These are phyloP conservation scores for Carduelis carduelis DNA, from an alignment of 2,797 vertebrate species.

Conservation along the genomic window DNA sequence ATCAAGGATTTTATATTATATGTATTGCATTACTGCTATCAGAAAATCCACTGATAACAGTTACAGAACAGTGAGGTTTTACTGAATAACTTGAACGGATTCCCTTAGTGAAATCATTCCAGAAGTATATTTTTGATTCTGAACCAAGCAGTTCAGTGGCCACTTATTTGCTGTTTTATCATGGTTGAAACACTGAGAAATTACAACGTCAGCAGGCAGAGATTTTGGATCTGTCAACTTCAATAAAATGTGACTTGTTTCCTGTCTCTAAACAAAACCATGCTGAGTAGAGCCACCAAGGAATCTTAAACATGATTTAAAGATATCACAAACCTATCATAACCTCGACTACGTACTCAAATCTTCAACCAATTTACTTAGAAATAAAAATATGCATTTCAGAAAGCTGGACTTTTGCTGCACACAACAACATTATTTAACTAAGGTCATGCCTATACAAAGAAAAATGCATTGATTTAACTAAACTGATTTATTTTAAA, in stretches of 20 bases:
- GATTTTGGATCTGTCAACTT: background rate
- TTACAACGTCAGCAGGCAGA: background rate
- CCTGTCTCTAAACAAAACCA: background rate
- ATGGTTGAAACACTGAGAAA: background rate
- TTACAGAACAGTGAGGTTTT: background rate
- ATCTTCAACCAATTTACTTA: background rate
- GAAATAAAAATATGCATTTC: background rate
- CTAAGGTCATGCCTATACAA: slow-evolving; percentile 19
- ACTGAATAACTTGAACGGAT: background rate
- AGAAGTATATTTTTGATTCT: background rate
- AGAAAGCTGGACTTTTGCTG: background rate
- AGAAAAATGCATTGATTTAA: slow-evolving; percentile 31
- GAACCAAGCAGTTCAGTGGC: background rate
- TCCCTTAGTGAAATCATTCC: background rate
- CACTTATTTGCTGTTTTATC: background rate
- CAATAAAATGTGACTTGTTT: background rate
- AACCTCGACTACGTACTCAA: background rate
- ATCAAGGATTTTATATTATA: background rate
- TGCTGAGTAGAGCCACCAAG: background rate
- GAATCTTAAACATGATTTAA: background rate
- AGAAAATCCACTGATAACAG: background rate
- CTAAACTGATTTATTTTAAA: slow-evolving; percentile 46
- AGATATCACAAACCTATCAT: background rate
- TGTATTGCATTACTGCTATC: background rate
- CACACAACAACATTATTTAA: slow-evolving; percentile 22